Base-by-base conservation (phyloP, 1,140 invertebrate genomes). In the Pseudomyrmex cubaensis region DNA sequence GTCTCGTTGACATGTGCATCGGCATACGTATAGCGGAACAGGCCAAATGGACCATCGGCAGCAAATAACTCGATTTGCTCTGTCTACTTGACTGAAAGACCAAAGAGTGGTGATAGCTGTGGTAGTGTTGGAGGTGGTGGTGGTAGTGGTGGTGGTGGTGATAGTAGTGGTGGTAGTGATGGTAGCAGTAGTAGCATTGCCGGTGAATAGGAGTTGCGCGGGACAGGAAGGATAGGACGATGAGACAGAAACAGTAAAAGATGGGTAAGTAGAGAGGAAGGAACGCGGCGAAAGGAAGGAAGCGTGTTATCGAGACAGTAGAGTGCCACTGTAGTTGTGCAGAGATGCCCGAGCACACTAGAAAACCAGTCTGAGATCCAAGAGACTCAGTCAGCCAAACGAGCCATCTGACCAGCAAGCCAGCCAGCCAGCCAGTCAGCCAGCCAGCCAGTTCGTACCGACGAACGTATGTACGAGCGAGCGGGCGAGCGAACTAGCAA, bases 251-350 rank as follows among this genome's bases (percentile, higher is more conserved):
- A 7, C 20, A 25, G 52, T 7, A 15, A 72, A 52, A 67, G 67
- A 64, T 74, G 25, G 46, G 25, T 64, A 64, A 73, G 48, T 52
- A 25, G 80, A 17, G 67, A 59, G 87, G 69, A 84, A 84, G 66
- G 80, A 84, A 83, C 62, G 62, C 9, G 10, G n/a, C 62, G 80
- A 73, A 80, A 83, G 85, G 85, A 84, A 84, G 85, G 69, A 88
- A 87, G 85, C 83, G 75, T 87, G 89, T 90, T 90, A 90, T 89
- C 89, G 88, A 89, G 87, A 85, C 87, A 76, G 87, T 88, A 87
- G 35, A 35, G 85, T 86, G 88, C 89, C 87, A 89, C 76, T 85
- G 75, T 84, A 73, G 82, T 86, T 80, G 54, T 72, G 76, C 78
- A 61, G 82, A 88, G 88, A 77, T 88, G 85, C 85, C 87, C 82